Base-by-base conservation (phyloP, 2,888 invertebrate genomes). In the Carpatolechia fugitivella region DNA sequence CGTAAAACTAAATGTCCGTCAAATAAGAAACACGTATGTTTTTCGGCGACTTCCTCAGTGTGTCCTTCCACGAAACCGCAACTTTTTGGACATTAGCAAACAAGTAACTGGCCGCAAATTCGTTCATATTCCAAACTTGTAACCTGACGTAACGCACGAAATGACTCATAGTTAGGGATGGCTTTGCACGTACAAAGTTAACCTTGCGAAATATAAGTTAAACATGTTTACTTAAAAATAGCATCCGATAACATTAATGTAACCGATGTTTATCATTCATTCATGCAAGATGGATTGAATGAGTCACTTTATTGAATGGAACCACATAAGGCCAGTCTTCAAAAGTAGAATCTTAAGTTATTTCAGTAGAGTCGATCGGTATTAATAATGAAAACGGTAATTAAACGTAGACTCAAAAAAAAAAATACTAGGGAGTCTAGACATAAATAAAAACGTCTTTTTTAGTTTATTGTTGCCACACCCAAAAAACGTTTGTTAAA, bases 251-350 rank as follows among this genome's bases (percentile, higher is more conserved):
- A 44, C 11, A 41, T 18, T 44, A 44, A 44, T 29, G 29, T 29
- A 44, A 29, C 29, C 29, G 44, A 30, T 31, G 16, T 31, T 47
- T 47, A 47, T 47, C 47, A 47, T 47, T 47, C 31, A 47, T 47
- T 29, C 29, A 46, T 29, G 6, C 30, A 47, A 30, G 31, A 47
- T 46, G 46, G 18, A 47, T 47, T 31, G 31, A 10, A 47, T 47
- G 47, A 47, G 31, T 47, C 47, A 47, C 31, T 47, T 16, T 30
- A 1, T 16, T 47, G 47, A 47, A 47, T 30, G 30, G 31, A 47
- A 47, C 47, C 16, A 8, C 16, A 31, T 31, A 47, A 31, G 31
- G 31, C 6, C 13, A 24, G 29, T 44, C 0, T 44, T 24, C 29
- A 29, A 29, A 11, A 13, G 44, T 4, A 6, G 18, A 10, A 24